Base-by-base conservation (phyloP, 1,140 invertebrate species). In the Vanessa atalanta region DNA sequence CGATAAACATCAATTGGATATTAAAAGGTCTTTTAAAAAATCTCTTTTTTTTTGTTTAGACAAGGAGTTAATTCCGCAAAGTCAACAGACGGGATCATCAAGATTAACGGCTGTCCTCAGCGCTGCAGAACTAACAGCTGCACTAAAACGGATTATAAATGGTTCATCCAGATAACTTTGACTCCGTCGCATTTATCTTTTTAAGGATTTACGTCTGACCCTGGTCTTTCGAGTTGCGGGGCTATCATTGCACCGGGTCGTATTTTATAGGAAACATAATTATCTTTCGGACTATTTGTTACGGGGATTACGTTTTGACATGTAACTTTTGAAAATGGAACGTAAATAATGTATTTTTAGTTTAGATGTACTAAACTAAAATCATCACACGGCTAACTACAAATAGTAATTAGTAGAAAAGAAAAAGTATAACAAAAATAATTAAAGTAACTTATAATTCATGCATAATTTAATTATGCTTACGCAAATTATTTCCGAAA, bases 101-200 rank as follows among this genome's bases (percentile, higher is more conserved):
- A 85, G 82, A 83, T 85, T 81, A 83, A 81, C 82, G 65, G 80
- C 69, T 79, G 79, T 64, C 73, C 72, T 73, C 77, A 78, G 72
- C 73, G 60, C 73, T 81, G 79, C 77, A 77, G 79, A 70, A 75
- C 67, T 72, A 79, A 79, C 74, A 79, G 72, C 75, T 76, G 68
- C 64, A 76, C 68, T 79, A 66, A 76, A 70, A 63, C 23, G 76
- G 73, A 82, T 84, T 81, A 84, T 81, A 77, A 80, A 83, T 80
- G 76, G 75, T 77, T 68, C 71, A 75, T 78, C 78, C 72, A 76
- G 79, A 79, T 81, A 80, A 80, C 71, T 80, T 75, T 76, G 69
- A 74, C 73, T 78, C 51, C 51, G 68, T 75, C 67, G 67, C 79
- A 75, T 80, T 80, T 76, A 76, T 78, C 73, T 76, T 76, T 77